Evolutionary conservation across 30 jellyfish, hydroid and myxozoan species (phyloP), one percentile per base, ranked within the genome.

Genomic region (Euphysa ruthae): DNA sequence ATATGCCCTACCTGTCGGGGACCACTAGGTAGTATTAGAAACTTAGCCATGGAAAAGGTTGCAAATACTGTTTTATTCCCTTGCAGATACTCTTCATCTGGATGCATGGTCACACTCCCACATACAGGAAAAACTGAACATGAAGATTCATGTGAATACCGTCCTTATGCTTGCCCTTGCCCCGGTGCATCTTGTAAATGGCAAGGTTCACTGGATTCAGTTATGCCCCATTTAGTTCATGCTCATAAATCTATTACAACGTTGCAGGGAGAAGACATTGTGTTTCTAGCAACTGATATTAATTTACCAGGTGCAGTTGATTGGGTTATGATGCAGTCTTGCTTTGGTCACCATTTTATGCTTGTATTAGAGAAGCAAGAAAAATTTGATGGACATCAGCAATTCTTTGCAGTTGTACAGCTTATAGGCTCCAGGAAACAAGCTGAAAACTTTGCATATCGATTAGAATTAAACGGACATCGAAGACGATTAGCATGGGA

Each of bases 1-100:
- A 82, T 82, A 27, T 89, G 98, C 73, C 98, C 98, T 19, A 82
- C 95, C 38, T 89, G 98, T 81, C 95, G 98, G 29, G 98, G 98
- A 38, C 97, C 97, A 21, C 89, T 87, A 15, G 97, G 97, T 30
- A 87, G 97, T 73, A 87, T 87, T 23, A 91, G 98, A 49, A 89
- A 89, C 73, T 72, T 89, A 23, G 95, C 95, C 19, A 89, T 89
- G 98, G 98, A 89, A 44, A 89, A 89, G 62, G 95, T 89, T 19
- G 95, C 98, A 32, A 81, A 81, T 61, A 58, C 95, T 2, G 95
- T 89, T 0, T 51, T 81, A 58, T 89, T 89, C 70, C 98, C 98
- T 23, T 89, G 98, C 44, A 75, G 86, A 32, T 89, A 81, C 75
- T 66, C 43, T 58, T 61, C 91, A 22, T 72, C 93, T 46, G 98